Conservation (phyloP, 2,113 vertebrate species). For the Microcebus murinus region DNA sequence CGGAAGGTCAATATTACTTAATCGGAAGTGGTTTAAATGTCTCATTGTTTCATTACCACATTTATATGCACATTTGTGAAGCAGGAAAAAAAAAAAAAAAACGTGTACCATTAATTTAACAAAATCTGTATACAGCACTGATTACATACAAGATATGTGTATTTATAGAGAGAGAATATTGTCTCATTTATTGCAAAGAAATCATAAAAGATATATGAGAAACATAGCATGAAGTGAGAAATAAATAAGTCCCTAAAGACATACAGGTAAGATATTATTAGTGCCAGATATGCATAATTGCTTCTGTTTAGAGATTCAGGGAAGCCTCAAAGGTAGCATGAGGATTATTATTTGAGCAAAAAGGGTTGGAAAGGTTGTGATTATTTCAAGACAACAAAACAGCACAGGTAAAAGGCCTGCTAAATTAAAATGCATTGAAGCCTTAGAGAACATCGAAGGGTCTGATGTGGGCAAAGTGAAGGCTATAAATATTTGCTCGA, state of each 20-base stretch:
- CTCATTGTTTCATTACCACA: not conserved
- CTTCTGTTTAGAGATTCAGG: not conserved
- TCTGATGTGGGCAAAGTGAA: not conserved
- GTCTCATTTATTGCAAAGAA: not conserved
- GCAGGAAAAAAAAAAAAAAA: not conserved
- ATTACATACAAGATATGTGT: not conserved
- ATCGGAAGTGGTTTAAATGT: not conserved
- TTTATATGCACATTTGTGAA: not conserved
- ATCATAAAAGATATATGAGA: not conserved
- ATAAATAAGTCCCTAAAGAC: not conserved
- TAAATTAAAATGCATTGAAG: not conserved
- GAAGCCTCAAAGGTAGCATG: not conserved
- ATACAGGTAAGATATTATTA: not conserved
- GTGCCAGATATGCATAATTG: not conserved
- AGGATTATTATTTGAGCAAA: not conserved
- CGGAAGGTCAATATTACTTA: not conserved
- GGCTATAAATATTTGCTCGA: not conserved
- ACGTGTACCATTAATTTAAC: not conserved
- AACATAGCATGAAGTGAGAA: not conserved
- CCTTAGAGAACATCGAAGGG: not conserved
- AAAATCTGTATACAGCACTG: not conserved
- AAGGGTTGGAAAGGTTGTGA: not conserved
- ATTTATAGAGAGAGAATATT: not conserved
- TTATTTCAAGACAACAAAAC: not conserved
- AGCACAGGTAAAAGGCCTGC: not conserved